Base-by-base conservation (phyloP, 2,113 vertebrate species). In the Colistium nudipinnis region DNA sequence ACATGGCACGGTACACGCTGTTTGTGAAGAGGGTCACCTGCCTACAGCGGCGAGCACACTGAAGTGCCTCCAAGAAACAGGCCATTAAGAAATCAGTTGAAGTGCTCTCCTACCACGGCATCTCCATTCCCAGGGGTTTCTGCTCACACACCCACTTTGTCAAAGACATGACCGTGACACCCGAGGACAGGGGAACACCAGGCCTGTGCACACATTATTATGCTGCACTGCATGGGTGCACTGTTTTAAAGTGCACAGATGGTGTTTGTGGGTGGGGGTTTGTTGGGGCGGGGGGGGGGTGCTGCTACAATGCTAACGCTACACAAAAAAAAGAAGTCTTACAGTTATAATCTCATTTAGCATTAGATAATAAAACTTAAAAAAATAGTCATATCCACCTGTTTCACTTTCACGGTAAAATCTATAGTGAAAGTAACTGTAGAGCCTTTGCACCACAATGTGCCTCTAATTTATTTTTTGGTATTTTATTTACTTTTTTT, bases 31-130 rank as follows among this genome's bases (percentile, higher is more conserved):
- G 85, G 87, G 84, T 93, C 88, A 91, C 89, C 89, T 87, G 89
- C 73, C 75, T 84, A 27, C 73, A 71, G 74, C 61, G 51, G 70
- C 53, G 31, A 83, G 78, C 76, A 27, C 12, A 62, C 76, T 91
- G 52, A 90, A 92, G 90, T 78, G 79, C 76, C 86, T 86, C 82
- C 74, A 87, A 88, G 85, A 88, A 90, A 71, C 84, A 69, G 81
- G 82, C 82, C 91, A 91, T 91, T 92, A 90, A 86, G 83, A 85
- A 88, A 84, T 90, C 84, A 87, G 79, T 60, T 87, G 76, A 90
- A 90, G 85, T 84, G 86, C 82, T 90, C 80, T 86, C 75, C 74
- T 69, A 83, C 84, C 71, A 64, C 71, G 54, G 63, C 41, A 7
- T 83, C 67, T 84, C 78, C 71, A 35, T 66, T 86, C 87, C 82